Base-by-base conservation (phyloP, 1,140 invertebrate genomes). In the Hormaphis cornu region DNA sequence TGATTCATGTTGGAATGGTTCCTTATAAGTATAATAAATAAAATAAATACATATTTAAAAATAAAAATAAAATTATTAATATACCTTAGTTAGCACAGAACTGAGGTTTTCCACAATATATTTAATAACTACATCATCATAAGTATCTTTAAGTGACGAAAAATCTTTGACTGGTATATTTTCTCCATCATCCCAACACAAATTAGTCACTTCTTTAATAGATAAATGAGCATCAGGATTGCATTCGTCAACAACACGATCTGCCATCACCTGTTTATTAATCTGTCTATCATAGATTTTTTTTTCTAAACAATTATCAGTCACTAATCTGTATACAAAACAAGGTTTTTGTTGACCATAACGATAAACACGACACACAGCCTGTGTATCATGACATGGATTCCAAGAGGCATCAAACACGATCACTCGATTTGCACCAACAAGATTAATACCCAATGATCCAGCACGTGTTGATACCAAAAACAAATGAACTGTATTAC, bases 381-480 rank as follows among this genome's bases (percentile, higher is more conserved):
- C 96, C 80, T 99, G 96, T 1, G 95, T 97, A 77, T 99, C 96
- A 77, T 98, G 95, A 76, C 96, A 98, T n/a, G 97, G 97, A 81
- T 99, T 99, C 95, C 96, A 99, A 4, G 93, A 97, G 40, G 95
- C 95, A 81, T 99, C 97, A 75, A 98, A 90, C 33, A 99, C 94
- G 24, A 99, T 89, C 0, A 98, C 96, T 54, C 97, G 81, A 81
- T 97, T 98, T 0, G 97, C 97, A 24, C 95, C 96, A 50, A 94
- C 90, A 22, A 99, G 83, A 82, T 99, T 99, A 54, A 99, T 97
- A 6, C 97, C 97, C 16, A 99, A 80, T 24, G 93, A 97, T 16
- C 96, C 96, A 61, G 96, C 97, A 76, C 93, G 85, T 0, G 95
- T 99, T 1, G 94, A 98, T n/a, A 99, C 92, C 46, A 98, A 82